phyloP scores from a whole-genome alignment of 2,113 vertebrate genomes.

The Gobio gobio region DNA sequence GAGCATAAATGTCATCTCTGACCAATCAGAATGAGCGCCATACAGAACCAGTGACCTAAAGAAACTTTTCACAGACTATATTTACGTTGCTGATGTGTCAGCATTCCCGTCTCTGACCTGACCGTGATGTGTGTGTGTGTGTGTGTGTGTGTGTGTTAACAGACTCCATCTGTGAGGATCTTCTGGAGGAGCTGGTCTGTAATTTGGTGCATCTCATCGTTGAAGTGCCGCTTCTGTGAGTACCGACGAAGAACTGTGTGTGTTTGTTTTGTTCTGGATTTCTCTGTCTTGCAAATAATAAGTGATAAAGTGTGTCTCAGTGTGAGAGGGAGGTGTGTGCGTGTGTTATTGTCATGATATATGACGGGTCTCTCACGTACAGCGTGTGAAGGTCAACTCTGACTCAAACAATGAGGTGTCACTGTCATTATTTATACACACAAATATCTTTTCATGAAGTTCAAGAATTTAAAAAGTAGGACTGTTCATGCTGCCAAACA shows the following conservation, averaged over 20 bases:
- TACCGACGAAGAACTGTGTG: slow-evolving; percentile 55
- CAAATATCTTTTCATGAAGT: neutral
- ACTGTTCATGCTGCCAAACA: neutral
- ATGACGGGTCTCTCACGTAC: neutral
- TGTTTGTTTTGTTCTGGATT: slow-evolving; percentile 15
- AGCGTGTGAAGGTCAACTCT: slow-evolving; percentile 51
- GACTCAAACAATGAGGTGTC: slow-evolving; percentile 40
- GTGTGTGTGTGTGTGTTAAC: slow-evolving; percentile 24
- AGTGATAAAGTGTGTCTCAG: slow-evolving; percentile 25
- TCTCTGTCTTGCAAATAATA: neutral
- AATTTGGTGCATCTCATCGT: slow-evolving; percentile 94
- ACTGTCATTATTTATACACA: neutral
- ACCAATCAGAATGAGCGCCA: neutral
- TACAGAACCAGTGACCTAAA: neutral
- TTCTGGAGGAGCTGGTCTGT: slow-evolving; percentile 91
- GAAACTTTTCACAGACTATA: neutral
- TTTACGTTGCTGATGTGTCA: neutral
- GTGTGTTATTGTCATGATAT: slow-evolving; percentile 30
- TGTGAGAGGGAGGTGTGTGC: neutral
- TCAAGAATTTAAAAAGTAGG: neutral
- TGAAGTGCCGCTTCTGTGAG: slow-evolving; percentile 95
- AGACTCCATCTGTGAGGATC: slow-evolving; percentile 85
- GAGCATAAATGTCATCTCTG: neutral
- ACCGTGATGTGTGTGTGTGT: too few species aligned
- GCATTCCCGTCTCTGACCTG: neutral